phyloP scores from a whole-genome alignment of 2,888 invertebrate genomes.

The Drosophila multiciliata region DNA sequence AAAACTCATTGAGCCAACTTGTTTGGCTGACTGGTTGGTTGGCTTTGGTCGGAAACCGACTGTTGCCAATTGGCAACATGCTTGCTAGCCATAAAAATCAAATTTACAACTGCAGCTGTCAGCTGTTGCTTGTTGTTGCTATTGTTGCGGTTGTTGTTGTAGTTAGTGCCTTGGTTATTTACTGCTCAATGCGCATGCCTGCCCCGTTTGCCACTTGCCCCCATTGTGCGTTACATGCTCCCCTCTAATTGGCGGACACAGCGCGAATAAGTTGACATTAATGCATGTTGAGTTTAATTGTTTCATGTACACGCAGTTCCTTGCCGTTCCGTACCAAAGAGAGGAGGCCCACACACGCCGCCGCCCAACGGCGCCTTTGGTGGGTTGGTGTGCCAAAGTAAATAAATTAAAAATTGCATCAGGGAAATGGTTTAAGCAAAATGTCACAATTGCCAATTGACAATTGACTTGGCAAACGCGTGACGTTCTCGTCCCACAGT shows the following conservation, averaged over 20 bases:
- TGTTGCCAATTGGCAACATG: conserved; percentile 73
- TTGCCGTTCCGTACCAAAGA: conserved; percentile 23
- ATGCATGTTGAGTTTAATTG: conserved; percentile 80
- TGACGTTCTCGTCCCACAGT: conserved; percentile 64
- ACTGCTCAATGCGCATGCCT: conserved; percentile 68
- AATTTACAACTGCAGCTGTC: conserved; percentile 78
- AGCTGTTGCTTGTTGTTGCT: conserved; percentile 35
- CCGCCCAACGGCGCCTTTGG: conserved; percentile 7
- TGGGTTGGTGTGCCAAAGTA: conserved; percentile 24
- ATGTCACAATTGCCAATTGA: conserved; percentile 66
- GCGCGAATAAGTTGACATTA: conserved; percentile 81
- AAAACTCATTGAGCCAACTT: conserved; percentile 57
- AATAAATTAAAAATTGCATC: conserved; percentile 48
- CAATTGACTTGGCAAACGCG: conserved; percentile 49
- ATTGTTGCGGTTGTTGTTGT: conserved; percentile 20
- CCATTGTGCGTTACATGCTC: conserved; percentile 39
- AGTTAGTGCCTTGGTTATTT: conserved; percentile 55
- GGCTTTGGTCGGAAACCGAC: conserved; percentile 9
- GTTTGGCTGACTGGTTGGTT: conserved; percentile 57
- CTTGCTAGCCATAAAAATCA: conserved; percentile 75
- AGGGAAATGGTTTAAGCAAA: conserved; percentile 69
- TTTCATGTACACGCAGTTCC: conserved; percentile 77
- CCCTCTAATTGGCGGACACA: conserved; percentile 71
- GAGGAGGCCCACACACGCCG: conserved; percentile 46
- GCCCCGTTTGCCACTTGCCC: conserved; percentile 33